Evolutionary conservation across 2,113 vertebrate genomes (phyloP).

Genomic region (Bothrops jararaca): DNA sequence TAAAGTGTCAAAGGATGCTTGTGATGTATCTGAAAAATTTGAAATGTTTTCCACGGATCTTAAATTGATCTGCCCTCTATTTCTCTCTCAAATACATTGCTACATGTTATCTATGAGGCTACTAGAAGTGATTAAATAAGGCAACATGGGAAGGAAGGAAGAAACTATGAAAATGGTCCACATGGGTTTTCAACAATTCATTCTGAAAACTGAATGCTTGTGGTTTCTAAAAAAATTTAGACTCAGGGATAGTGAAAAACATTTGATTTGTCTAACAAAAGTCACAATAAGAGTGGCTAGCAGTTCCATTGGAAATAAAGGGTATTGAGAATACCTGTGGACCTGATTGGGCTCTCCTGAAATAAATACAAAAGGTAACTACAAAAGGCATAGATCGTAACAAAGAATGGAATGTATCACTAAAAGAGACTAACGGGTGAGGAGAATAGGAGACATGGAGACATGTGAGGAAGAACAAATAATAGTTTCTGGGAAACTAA

Average conservation of each 20-base stretch:
- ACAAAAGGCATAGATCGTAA: neutral
- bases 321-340: neutral
- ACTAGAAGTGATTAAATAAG: neutral
- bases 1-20: neutral
- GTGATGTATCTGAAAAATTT: neutral
- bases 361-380: neutral
- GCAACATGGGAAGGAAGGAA: neutral
- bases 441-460: neutral
- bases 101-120: neutral
- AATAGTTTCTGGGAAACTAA: neutral
- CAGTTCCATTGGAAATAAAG: neutral
- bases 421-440: neutral
- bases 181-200: neutral
- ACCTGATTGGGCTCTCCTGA: neutral
- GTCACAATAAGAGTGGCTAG: neutral
- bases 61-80: neutral
- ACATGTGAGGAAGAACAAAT: neutral
- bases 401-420: neutral
- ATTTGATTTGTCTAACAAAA: neutral
- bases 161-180: neutral
- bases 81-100: neutral
- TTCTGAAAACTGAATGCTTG: neutral
- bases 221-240: neutral
- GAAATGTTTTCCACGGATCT: neutral
- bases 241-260: neutral